Evolutionary conservation across 2,888 invertebrate species (phyloP).

Genomic region (Scaptodrosophila latifasciaeformis): DNA sequence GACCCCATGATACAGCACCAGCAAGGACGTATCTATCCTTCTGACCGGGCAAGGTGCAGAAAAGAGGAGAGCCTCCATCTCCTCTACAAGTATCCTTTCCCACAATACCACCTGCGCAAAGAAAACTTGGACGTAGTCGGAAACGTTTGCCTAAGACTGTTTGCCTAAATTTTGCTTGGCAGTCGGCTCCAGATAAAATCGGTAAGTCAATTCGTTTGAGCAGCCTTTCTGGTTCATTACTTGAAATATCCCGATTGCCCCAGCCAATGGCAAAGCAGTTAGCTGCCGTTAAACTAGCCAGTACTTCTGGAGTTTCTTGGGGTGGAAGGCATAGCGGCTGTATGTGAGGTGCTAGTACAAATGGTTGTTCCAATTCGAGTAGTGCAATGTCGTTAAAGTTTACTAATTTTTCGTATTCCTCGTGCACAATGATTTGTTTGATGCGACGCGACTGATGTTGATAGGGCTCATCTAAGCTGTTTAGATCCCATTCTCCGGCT

Average conservation of each 20-base stretch:
- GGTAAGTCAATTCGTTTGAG: slow-evolving; percentile 83
- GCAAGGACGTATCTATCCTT: slow-evolving; percentile 49
- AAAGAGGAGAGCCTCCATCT: slow-evolving; percentile 86
- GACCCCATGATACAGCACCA: slow-evolving; percentile 81
- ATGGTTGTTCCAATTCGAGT: slow-evolving; percentile 79
- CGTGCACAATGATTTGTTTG: slow-evolving; percentile 57
- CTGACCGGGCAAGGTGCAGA: slow-evolving; percentile 77
- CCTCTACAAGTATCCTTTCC: slow-evolving; percentile 76
- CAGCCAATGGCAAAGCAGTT: slow-evolving; percentile 64
- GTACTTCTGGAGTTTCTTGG: slow-evolving; percentile 52
- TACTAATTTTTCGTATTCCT: slow-evolving; percentile 79
- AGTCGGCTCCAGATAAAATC: slow-evolving; percentile 77
- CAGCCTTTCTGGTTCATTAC: slow-evolving; percentile 76
- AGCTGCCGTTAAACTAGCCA: slow-evolving; percentile 67
- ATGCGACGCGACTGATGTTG: slow-evolving; percentile 82
- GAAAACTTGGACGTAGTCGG: slow-evolving; percentile 80
- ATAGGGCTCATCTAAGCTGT: slow-evolving; percentile 80
- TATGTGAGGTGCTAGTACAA: slow-evolving; percentile 81
- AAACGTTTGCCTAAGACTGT: slow-evolving; percentile 81
- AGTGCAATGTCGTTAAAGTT: slow-evolving; percentile 85
- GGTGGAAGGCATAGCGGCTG: slow-evolving; percentile 82
- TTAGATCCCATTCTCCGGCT: slow-evolving; percentile 88
- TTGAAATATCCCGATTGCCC: slow-evolving; percentile 64
- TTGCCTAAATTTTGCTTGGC: slow-evolving; percentile 76
- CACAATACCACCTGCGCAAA: slow-evolving; percentile 85